phyloP scores from a whole-genome alignment of 2,797 vertebrate genomes.

The Takifugu ocellatus region DNA sequence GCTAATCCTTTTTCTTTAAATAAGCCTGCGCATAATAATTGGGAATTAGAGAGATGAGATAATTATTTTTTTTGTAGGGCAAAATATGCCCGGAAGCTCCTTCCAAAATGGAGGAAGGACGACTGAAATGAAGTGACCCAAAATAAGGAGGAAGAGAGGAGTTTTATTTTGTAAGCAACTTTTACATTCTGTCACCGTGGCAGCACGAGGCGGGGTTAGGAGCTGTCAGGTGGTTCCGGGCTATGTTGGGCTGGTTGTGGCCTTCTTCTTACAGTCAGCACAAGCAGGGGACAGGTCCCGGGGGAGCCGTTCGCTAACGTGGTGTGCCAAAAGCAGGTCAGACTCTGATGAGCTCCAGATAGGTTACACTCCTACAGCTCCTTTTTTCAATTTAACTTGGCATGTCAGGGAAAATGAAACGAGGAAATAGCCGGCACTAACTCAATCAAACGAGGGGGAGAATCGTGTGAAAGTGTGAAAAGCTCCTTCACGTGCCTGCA shows the following conservation, averaged over 20 bases:
- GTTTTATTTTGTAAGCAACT: slow-evolving; percentile 40
- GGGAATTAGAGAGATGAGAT: slow-evolving; percentile 80
- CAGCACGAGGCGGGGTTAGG: slow-evolving; percentile 20
- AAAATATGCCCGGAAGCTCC: slow-evolving; percentile 78
- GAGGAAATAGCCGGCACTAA: slow-evolving; percentile 14
- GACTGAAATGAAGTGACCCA: slow-evolving; percentile 74
- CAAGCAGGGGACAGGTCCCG: slow-evolving; percentile 70
- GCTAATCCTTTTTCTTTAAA: slow-evolving; percentile 77
- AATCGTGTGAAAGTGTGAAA: not conserved
- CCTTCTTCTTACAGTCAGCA: slow-evolving; percentile 70
- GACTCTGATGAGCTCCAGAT: slow-evolving; percentile 70
- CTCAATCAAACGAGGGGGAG: slow-evolving; percentile 11
- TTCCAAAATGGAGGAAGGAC: slow-evolving; percentile 68
- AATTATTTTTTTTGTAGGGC: slow-evolving; percentile 83
- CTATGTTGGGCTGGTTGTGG: slow-evolving; percentile 48
- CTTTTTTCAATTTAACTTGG: slow-evolving; percentile 50
- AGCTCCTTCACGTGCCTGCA: not conserved
- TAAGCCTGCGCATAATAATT: slow-evolving; percentile 81
- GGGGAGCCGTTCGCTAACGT: slow-evolving; percentile 55
- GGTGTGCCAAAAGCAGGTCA: slow-evolving; percentile 72
- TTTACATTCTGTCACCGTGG: slow-evolving; percentile 25
- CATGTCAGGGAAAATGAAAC: slow-evolving; percentile 17
- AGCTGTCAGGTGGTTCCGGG: slow-evolving; percentile 19
- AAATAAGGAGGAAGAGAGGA: slow-evolving; percentile 63
- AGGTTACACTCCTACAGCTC: slow-evolving; percentile 54